Conservation (phyloP, 2,113 vertebrate species). For the Sterna hirundo region DNA sequence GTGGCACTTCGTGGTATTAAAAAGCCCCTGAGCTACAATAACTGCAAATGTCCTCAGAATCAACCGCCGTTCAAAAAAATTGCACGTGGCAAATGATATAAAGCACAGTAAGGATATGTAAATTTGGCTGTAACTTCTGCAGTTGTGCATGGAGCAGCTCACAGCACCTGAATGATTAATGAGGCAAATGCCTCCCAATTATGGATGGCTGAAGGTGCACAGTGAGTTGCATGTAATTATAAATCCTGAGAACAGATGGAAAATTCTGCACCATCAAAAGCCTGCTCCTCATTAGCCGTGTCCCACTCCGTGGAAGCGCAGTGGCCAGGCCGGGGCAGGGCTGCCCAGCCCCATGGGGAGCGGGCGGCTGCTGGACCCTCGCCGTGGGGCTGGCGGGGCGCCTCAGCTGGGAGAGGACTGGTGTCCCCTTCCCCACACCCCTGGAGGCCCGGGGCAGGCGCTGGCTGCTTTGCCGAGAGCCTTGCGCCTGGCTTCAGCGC, state of each 20-base stretch:
- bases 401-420: neutral
- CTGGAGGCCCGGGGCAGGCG: accelerated
- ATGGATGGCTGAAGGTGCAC: conserved; percentile 35
- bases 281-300: neutral
- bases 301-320: neutral
- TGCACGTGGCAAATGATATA: neutral
- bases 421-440: neutral
- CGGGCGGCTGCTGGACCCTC: neutral
- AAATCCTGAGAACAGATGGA: conserved; percentile 51
- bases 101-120: neutral
- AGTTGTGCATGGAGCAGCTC: neutral
- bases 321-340: neutral
- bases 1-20: conserved; percentile 6
- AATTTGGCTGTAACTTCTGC: neutral
- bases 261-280: conserved; percentile 20
- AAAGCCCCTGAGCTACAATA: neutral
- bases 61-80: neutral
- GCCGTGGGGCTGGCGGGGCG: neutral
- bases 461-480: neutral
- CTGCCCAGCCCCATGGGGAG: neutral
- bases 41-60: neutral
- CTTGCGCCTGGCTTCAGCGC: accelerated
- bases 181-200: conserved; percentile 12
- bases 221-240: conserved; percentile 15
- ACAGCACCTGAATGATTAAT: conserved; percentile 28